Evolutionary conservation across 2,113 vertebrate species (phyloP), one percentile per base, ranked within the genome.

Genomic region (Fukomys damarensis): DNA sequence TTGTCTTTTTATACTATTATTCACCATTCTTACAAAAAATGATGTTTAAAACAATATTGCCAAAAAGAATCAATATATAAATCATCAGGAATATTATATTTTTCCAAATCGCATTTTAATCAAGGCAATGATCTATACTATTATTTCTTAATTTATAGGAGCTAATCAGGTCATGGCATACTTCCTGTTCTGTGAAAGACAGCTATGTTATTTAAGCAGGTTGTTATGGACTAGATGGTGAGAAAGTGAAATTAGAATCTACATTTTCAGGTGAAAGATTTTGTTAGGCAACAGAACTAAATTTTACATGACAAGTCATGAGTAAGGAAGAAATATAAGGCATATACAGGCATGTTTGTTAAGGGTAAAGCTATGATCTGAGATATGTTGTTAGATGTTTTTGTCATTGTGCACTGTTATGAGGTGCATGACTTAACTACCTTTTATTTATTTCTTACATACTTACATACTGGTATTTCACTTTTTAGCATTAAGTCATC

Each of bases 321-420:
- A 66, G 41, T 91, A 89, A 12, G 63, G 17, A 93, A 93, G 46
- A 94, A 91, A 54, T 85, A 46, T 12, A 94, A 94, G 58, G 4
- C 35, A 24, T 4, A 30, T 35, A 7, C 5, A 35, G n/a, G 13
- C 28, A 14, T 49, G 2, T 59, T 4, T 3, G 16, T 30, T 28
- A 22, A 30, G 9, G 22, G 49, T 30, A 56, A 54, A 16, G 3
- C 54, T 26, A 7, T 11, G n/a, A 46, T 28, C 22, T 17, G 13
- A 79, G 54, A 66, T 28, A 46, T 0, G 1, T 7, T 7, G 17
- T 17, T 17, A 7, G 4, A 0, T 16, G 0, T 22, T 79, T 28
- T 13, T 16, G 13, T 32, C 14, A 7, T 7, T 63, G n/a, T 4
- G 13, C 13, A 32, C 20, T n/a, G 7, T 41, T 2, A 20, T 28